Evolutionary conservation across 2,888 invertebrate genomes (phyloP), one percentile per base, ranked within the genome.

Genomic region (Scaptomyza tumidula): DNA sequence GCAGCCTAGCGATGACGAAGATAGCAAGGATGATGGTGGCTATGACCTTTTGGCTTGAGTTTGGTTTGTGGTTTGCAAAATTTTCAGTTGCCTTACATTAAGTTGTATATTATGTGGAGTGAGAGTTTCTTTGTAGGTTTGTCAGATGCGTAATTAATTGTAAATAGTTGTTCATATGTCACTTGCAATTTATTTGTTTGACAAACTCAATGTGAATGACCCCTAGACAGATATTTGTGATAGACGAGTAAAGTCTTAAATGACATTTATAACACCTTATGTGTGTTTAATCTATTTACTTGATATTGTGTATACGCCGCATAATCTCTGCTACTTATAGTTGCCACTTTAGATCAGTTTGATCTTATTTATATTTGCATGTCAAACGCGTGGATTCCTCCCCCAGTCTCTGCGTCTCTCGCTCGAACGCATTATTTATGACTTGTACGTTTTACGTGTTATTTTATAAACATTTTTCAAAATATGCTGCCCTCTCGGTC

Each of bases 401-500:
- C 14, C n/a, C 11, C 16, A 1, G 33, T 11, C 31, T 10, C 1
- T 6, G 24, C 27, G 7, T 27, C 29, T 44, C 29, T n/a, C 35
- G 27, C 70, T 71, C 71, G 73, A 86, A 84, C 73, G 68, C 85
- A 86, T 85, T 85, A 88, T 85, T 88, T 85, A 88, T 88, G 89
- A 86, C 88, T 88, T 88, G 84, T 86, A 80, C 84, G 78, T 77
- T 85, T 80, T 80, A 73, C 76, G 82, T 85, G 85, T 80, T 81
- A 86, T 85, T 88, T 85, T 89, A 80, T 88, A 87, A 85, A 89
- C 89, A 87, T 85, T 89, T 85, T 87, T 75, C 78, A 80, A 80
- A 85, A 78, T 89, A 86, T 86, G 89, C 71, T 86, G 61, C 57
- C 56, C 70, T 44, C 52, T 54, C 63, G 46, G 50, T 60, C 6